Conservation (phyloP, 2,888 invertebrate genomes). For the Prosapia bicincta region DNA sequence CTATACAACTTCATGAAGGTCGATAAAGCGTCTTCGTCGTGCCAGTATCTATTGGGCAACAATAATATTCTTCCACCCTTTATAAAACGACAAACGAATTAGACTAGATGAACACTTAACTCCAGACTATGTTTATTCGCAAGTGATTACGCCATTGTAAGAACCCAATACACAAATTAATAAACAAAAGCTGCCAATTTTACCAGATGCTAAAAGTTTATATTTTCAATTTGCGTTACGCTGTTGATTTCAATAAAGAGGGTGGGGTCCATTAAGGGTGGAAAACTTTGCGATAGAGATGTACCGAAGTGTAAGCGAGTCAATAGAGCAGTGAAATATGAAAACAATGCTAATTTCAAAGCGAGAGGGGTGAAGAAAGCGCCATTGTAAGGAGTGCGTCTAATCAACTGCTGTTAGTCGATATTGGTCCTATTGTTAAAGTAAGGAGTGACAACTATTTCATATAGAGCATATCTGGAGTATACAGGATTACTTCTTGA, state of each 20-base stretch:
- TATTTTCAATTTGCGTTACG: background rate
- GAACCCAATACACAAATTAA: background rate
- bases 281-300: background rate
- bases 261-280: background rate
- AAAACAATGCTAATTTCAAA: background rate
- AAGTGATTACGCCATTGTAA: background rate
- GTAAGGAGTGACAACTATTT: background rate
- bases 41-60: too few species aligned
- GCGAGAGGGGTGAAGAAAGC: constrained; percentile 3
- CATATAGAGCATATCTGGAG: too few species aligned
- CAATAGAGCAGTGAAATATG: background rate
- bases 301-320: background rate
- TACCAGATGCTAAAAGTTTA: background rate
- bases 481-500: too few species aligned
- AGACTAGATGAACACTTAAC: too few species aligned
- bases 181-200: background rate
- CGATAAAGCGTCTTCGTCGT: too few species aligned
- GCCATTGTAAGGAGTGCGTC: background rate
- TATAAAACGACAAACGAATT: too few species aligned
- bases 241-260: constrained; percentile 1
- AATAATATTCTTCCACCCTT: too few species aligned
- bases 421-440: background rate
- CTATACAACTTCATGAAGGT: too few species aligned
- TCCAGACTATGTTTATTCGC: background rate
- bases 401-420: background rate